Conservation (phyloP, 92 coral and sea anemone genomes). For the Virgularia gustaviana region DNA sequence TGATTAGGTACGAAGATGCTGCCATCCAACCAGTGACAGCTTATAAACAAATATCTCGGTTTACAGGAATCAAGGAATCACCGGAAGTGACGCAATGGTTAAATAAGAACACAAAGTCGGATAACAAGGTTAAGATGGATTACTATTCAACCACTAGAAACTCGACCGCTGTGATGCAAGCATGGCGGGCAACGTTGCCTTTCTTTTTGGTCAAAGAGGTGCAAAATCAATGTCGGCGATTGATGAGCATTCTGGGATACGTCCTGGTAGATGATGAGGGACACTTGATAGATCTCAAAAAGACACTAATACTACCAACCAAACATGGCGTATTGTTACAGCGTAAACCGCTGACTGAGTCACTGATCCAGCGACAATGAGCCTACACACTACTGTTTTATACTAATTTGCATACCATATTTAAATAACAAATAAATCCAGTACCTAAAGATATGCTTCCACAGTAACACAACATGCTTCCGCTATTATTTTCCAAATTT, state of each 20-base stretch:
- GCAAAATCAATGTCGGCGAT: constrained; percentile 56
- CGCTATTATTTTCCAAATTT: too few species aligned
- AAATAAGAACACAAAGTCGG: constrained; percentile 30
- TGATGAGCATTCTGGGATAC: constrained; percentile 60
- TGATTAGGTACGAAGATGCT: constrained; percentile 66
- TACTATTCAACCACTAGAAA: constrained; percentile 64
- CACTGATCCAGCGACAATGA: too few species aligned
- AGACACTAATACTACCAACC: constrained; percentile 10
- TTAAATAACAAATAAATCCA: too few species aligned
- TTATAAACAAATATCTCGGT: constrained; percentile 49
- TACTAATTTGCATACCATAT: too few species aligned
- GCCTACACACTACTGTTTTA: too few species aligned
- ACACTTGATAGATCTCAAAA: constrained; percentile 29
- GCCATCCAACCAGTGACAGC: constrained; percentile 54
- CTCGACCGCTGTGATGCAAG: constrained; percentile 51
- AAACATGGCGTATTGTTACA: background rate
- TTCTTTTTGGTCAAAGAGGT: constrained; percentile 42
- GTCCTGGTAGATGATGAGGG: constrained; percentile 16
- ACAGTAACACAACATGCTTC: too few species aligned
- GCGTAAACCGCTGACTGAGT: background rate
- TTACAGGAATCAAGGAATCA: constrained; percentile 29
- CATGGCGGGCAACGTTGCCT: constrained; percentile 52
- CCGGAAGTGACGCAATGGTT: constrained; percentile 46
- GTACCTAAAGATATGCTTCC: too few species aligned
- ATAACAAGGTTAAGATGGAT: constrained; percentile 1